phyloP scores from a whole-genome alignment of 1,140 invertebrate genomes.

The Danaus plexippus region DNA sequence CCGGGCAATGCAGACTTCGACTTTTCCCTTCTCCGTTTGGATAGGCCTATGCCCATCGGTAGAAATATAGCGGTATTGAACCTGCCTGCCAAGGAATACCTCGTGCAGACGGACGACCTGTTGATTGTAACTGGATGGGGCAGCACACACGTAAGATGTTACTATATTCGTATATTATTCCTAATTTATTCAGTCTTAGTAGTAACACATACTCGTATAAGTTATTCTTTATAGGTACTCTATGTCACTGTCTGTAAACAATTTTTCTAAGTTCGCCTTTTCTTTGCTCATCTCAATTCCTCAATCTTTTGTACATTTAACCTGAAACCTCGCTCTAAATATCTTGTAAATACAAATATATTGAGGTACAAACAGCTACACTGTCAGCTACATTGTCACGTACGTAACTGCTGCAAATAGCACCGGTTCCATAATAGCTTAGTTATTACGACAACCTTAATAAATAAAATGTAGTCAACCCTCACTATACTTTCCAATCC shows the following conservation, averaged over 20 bases:
- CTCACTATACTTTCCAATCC: too few relatives aligned
- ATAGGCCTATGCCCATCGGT: slow-evolving; percentile 57
- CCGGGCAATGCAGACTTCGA: slow-evolving; percentile 53
- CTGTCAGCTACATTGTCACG: too few relatives aligned
- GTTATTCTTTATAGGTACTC: background rate
- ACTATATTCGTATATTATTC: too few relatives aligned
- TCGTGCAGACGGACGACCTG: slow-evolving; percentile 41
- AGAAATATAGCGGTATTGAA: slow-evolving; percentile 59
- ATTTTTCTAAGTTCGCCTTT: too few relatives aligned
- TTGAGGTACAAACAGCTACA: too few relatives aligned
- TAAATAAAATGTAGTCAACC: too few relatives aligned
- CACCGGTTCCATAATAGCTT: background rate
- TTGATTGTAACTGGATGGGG: slow-evolving; percentile 62
- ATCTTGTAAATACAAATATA: too few relatives aligned
- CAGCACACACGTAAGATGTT: slow-evolving; percentile 47
- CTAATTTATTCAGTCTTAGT: background rate
- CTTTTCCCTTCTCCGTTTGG: slow-evolving; percentile 44
- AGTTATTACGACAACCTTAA: background rate
- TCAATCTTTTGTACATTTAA: too few relatives aligned
- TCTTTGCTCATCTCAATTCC: too few relatives aligned
- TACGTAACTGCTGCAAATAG: background rate
- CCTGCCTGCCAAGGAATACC: slow-evolving; percentile 45
- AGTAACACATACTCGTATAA: slow-evolving; percentile 1
- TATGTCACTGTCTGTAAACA: slow-evolving; percentile 1
- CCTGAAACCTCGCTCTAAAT: too few relatives aligned